phyloP scores from a whole-genome alignment of 2,888 invertebrate genomes.

The Drosophila lutescens region DNA sequence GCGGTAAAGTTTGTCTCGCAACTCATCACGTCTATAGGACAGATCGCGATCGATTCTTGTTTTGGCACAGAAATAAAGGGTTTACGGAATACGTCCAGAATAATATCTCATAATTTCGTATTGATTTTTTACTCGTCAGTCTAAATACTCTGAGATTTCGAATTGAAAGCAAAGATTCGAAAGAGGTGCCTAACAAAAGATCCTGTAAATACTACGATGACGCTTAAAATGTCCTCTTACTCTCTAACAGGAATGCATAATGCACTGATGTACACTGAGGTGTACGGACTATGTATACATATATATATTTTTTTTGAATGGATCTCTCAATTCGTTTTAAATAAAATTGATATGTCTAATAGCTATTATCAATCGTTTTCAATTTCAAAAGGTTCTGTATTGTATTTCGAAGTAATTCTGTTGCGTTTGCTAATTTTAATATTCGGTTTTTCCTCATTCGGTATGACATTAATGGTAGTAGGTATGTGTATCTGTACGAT shows the following conservation, averaged over 20 bases:
- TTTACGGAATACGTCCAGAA: constrained; percentile 22
- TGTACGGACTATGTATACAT: constrained; percentile 39
- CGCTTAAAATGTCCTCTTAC: constrained; percentile 63
- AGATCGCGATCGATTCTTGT: constrained; percentile 20
- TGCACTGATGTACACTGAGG: constrained; percentile 44
- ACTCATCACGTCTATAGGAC: constrained; percentile 21
- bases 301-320: constrained; percentile 38
- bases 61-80: constrained; percentile 25
- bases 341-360: constrained; percentile 84
- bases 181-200: constrained; percentile 22
- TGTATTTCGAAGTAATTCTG: constrained; percentile 62
- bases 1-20: constrained; percentile 59
- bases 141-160: constrained; percentile 55
- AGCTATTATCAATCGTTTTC: constrained; percentile 85
- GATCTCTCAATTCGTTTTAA: constrained; percentile 59
- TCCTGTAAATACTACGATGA: constrained; percentile 34
- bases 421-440: constrained; percentile 37
- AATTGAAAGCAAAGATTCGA: constrained; percentile 26
- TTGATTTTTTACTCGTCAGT: constrained; percentile 48
- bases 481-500: constrained; percentile 27
- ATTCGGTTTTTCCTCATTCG: constrained; percentile 7
- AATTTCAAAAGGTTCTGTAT: constrained; percentile 67
- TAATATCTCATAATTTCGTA: constrained; percentile 34
- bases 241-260: constrained; percentile 68
- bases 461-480: constrained; percentile 35